A percentile compares a stretch with the other conserved stretches of the same genome.
Conservation (phyloP, 2,113 vertebrate species). For the Nibea albiflora region DNA sequence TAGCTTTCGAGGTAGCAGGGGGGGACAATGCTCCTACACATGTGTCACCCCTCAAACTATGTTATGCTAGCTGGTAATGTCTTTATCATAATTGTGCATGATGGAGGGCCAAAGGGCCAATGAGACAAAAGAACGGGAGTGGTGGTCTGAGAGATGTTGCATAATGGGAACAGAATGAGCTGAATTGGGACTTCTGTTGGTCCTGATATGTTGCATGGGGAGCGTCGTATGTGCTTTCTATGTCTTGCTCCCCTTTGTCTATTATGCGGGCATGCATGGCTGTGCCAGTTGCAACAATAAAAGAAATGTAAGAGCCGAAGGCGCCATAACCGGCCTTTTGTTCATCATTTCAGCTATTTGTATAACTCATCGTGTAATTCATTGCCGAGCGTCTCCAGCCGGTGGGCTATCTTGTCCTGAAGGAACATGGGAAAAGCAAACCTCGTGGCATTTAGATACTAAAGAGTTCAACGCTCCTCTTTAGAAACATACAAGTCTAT, state of each 20-base stretch:
- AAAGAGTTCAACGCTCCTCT: conserved; percentile 32
- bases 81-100: conserved; percentile 71
- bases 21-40: conserved; percentile 59
- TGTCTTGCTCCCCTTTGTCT: background rate
- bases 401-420: background rate
- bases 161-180: conserved; percentile 34
- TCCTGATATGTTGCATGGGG: background rate
- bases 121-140: conserved; percentile 27
- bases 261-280: background rate
- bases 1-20: conserved; percentile 33
- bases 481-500: conserved; percentile 18
- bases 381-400: background rate
- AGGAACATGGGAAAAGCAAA: conserved; percentile 20
- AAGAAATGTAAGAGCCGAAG: too few species aligned
- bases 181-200: conserved; percentile 27
- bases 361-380: background rate
- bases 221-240: background rate
- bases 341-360: too few species aligned
- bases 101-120: conserved; percentile 36
- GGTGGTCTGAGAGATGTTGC: conserved; percentile 23
- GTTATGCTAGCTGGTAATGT: conserved; percentile 62
- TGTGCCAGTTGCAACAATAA: background rate
- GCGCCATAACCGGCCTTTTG: too few species aligned
- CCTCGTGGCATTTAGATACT: background rate
- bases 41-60: conserved; percentile 63